Base-by-base conservation (phyloP, 2,888 invertebrate species). In the Antheraea yamamai region DNA sequence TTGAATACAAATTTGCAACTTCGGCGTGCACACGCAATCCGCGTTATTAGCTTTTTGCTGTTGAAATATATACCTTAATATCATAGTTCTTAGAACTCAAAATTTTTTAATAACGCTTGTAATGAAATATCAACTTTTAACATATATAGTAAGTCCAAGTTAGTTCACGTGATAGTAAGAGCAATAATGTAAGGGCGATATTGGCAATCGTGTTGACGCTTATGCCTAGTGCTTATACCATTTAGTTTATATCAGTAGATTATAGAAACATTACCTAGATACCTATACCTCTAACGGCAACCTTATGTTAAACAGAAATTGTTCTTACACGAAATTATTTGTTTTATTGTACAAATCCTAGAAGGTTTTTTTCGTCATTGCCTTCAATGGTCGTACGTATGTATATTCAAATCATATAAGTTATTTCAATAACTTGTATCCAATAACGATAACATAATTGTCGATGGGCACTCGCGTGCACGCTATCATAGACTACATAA, bases 1-100 rank as follows among this genome's bases (percentile, higher is more conserved):
- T 89, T 88, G 92, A 92, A 93, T 92, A 91, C 90, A 87, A 92
- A 92, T 92, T 91, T 86, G 88, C 85, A 85, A 87, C 85, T 85
- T 85, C 79, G 80, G 82, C 80, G 84, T 85, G 83, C 84, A 87
- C 91, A 90, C 91, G 91, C 92, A 80, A 91, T 81, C 82, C 80
- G 76, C 77, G 78, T 77, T 75, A 80, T 75, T 72, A 72, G 35
- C 16, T 72, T 18, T 30, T 47, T 26, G 71, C 2, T 61, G 81
- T 39, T 23, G 76, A 52, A 85, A 81, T 82, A 79, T 74, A 58
- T 20, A 82, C 82, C 75, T 76, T 84, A 80, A 70, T 12, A 58
- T 72, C 0, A n/a, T 18, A 20, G 2, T 6, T 16, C 7, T 23
- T 8, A 74, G 55, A 74, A 77, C 75, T 75, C 77, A 75, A 78